Evolutionary conservation across 2,113 vertebrate genomes (phyloP).

Genomic region (Rhea americana): DNA sequence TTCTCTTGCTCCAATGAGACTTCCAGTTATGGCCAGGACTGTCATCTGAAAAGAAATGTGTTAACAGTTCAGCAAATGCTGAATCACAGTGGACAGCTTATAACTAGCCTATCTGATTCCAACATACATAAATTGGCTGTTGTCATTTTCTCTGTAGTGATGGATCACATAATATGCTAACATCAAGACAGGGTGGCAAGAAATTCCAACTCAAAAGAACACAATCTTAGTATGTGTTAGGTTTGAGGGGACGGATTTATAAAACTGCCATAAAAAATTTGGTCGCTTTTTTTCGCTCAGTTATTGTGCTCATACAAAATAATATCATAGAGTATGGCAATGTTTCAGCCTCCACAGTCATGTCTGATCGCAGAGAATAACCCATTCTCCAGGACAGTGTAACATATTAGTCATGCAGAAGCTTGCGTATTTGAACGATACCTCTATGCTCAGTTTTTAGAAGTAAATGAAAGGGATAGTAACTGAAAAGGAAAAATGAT

Average conservation of each 20-base stretch:
- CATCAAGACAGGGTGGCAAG: neutral
- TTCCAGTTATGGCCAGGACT: neutral
- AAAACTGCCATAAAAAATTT: neutral
- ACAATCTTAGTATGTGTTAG: neutral
- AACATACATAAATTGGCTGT: neutral
- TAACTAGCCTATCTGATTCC: neutral
- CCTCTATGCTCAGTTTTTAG: neutral
- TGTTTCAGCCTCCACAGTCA: neutral
- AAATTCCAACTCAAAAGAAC: neutral
- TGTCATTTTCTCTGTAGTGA: neutral
- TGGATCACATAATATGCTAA: neutral
- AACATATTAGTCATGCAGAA: neutral
- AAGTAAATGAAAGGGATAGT: neutral
- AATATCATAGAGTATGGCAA: neutral
- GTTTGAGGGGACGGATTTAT: neutral
- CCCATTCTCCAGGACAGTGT: neutral
- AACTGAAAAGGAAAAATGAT: neutral
- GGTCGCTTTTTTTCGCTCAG: neutral
- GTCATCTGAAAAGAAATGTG: conserved; percentile 8
- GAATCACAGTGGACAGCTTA: conserved; percentile 20
- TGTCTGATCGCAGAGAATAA: neutral
- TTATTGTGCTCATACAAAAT: neutral
- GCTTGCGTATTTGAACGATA: neutral
- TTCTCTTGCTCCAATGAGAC: conserved; percentile 1
- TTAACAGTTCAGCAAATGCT: conserved; percentile 30